Evolutionary conservation across 2,113 vertebrate species (phyloP).

Genomic region (Clinocottus analis): DNA sequence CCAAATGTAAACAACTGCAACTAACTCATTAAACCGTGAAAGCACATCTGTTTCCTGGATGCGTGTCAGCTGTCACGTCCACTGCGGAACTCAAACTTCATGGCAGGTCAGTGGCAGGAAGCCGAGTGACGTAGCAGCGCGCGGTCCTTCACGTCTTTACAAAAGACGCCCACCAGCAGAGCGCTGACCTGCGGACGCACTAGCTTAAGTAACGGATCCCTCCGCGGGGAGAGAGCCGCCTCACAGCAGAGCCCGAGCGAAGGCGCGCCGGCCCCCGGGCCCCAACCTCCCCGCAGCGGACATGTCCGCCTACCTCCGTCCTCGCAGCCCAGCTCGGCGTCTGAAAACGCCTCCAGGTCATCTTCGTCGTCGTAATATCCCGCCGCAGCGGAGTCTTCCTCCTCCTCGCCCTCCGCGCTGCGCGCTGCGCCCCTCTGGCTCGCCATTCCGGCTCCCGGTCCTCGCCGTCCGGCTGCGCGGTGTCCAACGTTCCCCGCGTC

Average conservation of each 20-base stretch:
- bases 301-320: slow-evolving; percentile 70
- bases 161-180: too few species aligned
- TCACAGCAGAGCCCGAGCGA: background rate
- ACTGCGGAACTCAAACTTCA: background rate
- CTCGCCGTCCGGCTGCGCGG: background rate
- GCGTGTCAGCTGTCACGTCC: too few species aligned
- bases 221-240: background rate
- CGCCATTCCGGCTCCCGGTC: background rate
- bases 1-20: too few species aligned
- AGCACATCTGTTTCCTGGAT: background rate
- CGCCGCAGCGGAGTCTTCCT: slow-evolving; percentile 41
- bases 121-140: too few species aligned
- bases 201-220: background rate
- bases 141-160: background rate
- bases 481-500: slow-evolving; percentile 57
- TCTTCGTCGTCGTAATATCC: slow-evolving; percentile 74
- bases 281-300: background rate
- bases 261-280: background rate
- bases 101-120: too few species aligned
- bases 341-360: slow-evolving; percentile 73
- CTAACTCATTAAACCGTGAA: background rate
- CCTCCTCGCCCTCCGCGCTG: slow-evolving; percentile 22
- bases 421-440: background rate
- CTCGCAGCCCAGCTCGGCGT: slow-evolving; percentile 69
- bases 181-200: background rate